Evolutionary conservation across 2,888 invertebrate genomes (phyloP).

Genomic region (Nineta flava): DNA sequence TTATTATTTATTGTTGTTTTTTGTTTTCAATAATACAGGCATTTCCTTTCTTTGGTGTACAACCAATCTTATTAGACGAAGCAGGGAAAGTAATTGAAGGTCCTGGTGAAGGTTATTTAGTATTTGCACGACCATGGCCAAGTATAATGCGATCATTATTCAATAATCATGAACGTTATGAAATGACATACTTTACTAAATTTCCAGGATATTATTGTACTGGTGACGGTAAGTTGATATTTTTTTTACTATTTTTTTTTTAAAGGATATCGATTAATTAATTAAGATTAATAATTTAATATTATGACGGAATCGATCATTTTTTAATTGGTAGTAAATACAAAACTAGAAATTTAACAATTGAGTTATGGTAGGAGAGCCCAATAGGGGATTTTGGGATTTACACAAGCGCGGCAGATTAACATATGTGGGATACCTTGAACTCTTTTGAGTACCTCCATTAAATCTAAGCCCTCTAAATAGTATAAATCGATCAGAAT

Average conservation of each 20-base stretch:
- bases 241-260: background rate
- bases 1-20: slow-evolving; percentile 1
- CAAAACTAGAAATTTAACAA: too few species aligned
- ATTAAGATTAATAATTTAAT: background rate
- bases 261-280: background rate
- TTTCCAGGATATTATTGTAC: slow-evolving; percentile 97
- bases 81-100: slow-evolving; percentile 73
- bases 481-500: too few species aligned
- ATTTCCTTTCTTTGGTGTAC: slow-evolving; percentile 95
- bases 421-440: too few species aligned
- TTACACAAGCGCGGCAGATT: too few species aligned
- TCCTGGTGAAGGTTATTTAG: slow-evolving; percentile 86
- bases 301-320: too few species aligned
- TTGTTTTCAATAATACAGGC: slow-evolving; percentile 36
- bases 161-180: slow-evolving; percentile 79
- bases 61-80: slow-evolving; percentile 75
- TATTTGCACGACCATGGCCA: slow-evolving; percentile 93
- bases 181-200: slow-evolving; percentile 85
- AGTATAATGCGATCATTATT: slow-evolving; percentile 93
- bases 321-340: too few species aligned
- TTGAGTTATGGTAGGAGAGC: too few species aligned
- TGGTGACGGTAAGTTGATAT: slow-evolving; percentile 66
- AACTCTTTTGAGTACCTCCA: too few species aligned
- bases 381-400: too few species aligned
- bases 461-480: too few species aligned